Percentiles rank a stretch among this genome's conserved stretches.
Evolutionary conservation across 2,113 vertebrate species (phyloP).

Genomic region (Cairina moschata): DNA sequence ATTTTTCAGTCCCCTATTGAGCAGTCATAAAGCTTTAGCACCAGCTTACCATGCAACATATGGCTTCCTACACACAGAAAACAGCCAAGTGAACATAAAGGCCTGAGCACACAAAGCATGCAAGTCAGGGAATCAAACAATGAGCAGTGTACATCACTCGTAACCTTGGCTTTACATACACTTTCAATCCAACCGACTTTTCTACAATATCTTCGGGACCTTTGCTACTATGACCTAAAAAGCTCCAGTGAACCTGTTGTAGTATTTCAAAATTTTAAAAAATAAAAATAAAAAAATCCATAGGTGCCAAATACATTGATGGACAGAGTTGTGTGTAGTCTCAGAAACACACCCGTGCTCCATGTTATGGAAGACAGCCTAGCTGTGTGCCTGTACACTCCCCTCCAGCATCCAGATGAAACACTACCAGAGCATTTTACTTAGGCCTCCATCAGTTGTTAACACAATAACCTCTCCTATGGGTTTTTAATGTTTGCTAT

Average conservation of each 20-base stretch:
- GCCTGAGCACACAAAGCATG: not conserved
- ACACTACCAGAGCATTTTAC: not conserved
- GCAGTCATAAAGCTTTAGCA: not conserved
- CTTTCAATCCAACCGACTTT: not conserved
- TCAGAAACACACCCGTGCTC: not conserved
- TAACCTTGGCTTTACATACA: not conserved
- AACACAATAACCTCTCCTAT: constrained; percentile 11
- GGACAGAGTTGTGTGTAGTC: not conserved
- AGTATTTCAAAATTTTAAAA: not conserved
- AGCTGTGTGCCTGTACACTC: fast-evolving
- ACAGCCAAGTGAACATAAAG: not conserved
- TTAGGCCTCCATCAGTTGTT: not conserved
- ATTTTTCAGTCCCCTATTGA: not conserved
- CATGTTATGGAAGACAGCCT: fast-evolving
- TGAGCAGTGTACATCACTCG: not conserved
- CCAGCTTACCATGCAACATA: not conserved
- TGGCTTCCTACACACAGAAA: not conserved
- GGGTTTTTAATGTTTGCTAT: constrained; percentile 41
- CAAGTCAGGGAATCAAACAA: not conserved
- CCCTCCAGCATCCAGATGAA: not conserved
- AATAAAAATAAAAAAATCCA: not conserved
- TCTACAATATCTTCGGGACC: not conserved
- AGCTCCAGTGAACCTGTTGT: not conserved
- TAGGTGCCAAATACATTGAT: fast-evolving
- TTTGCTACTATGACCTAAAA: not conserved